Conservation (phyloP, 2,888 invertebrate species). For the Drosophila nigritarsus region DNA sequence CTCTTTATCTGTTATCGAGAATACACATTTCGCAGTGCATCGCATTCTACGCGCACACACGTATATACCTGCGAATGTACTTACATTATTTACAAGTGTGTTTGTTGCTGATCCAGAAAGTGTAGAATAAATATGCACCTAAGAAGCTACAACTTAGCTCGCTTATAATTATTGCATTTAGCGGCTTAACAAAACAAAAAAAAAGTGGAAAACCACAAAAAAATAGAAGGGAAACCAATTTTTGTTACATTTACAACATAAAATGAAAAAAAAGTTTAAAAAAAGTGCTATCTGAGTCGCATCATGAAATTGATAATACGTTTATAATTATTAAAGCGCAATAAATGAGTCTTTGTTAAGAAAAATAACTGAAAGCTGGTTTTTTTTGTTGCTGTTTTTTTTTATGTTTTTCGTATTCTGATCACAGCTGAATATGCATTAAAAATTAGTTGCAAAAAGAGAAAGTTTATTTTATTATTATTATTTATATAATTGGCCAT, state of each 20-base stretch:
- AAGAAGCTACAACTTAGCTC: not conserved
- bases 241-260: not conserved
- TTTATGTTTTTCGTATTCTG: not conserved
- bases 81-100: slow-evolving; percentile 1
- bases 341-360: slow-evolving; percentile 3
- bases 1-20: not conserved
- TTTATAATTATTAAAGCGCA: slow-evolving; percentile 6
- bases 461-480: slow-evolving; percentile 1
- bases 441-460: slow-evolving; percentile 4
- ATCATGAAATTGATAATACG: not conserved
- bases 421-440: slow-evolving; percentile 1
- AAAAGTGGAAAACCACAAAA: not conserved
- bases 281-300: not conserved
- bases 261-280: not conserved
- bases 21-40: not conserved
- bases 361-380: slow-evolving; percentile 2
- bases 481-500: too few species aligned
- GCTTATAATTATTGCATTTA: not conserved
- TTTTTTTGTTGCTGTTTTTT: slow-evolving; percentile 3
- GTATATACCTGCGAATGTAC: not conserved
- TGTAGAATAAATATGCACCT: not conserved
- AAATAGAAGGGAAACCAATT: slow-evolving; percentile 6
- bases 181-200: not conserved
- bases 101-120: not conserved
- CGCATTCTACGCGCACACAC: not conserved